Evolutionary conservation across 2,797 vertebrate genomes (phyloP), one percentile per base, ranked within the genome.

Genomic region (Streptopelia turtur): DNA sequence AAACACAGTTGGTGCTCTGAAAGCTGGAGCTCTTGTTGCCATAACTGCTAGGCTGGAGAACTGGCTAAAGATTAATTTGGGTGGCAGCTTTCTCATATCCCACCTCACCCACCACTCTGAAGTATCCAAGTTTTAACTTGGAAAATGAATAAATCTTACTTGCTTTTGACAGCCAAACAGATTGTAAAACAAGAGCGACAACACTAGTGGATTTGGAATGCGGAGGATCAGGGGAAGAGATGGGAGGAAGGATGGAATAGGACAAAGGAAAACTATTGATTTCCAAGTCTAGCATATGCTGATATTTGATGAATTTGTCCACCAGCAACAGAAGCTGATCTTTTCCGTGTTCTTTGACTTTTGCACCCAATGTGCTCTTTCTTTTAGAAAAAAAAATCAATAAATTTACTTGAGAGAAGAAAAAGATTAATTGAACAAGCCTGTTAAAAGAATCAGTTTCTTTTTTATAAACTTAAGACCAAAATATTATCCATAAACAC

Each of bases 401-500:
- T 43, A 43, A 53, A 28, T 68, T 91, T 80, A 35, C 9, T 68
- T 71, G 11, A 87, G 30, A 14, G 59, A 81, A 88, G 11, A 52
- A 84, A 75, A 91, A 47, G 9, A 59, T 69, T 0, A 43, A 69
- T 22, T 64, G 8, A 74, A 13, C 2, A 45, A 68, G 14, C 39
- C 12, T 93, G n/a, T 47, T 75, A 69, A 61, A 83, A 13, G 20
- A 74, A 80, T 66, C 23, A 25, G 10, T 77, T 65, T 83, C 13
- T 60, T 65, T 74, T 72, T 61, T 47, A 21, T 43, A n/a, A 3
- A 10, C 22, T 84, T 83, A 83, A 87, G 71, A 50, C 12, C 27
- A 82, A 93, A 96, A 87, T 77, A 57, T 63, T 91, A 24, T 74
- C n/a, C 6, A 7, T 13, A 61, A 92, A 52, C 41, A 37, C 27